A percentile compares a stretch with the other conserved stretches of the same genome.
Evolutionary conservation across 92 coral and sea anemone species (phyloP).

Genomic region (Meandrina meandrites): DNA sequence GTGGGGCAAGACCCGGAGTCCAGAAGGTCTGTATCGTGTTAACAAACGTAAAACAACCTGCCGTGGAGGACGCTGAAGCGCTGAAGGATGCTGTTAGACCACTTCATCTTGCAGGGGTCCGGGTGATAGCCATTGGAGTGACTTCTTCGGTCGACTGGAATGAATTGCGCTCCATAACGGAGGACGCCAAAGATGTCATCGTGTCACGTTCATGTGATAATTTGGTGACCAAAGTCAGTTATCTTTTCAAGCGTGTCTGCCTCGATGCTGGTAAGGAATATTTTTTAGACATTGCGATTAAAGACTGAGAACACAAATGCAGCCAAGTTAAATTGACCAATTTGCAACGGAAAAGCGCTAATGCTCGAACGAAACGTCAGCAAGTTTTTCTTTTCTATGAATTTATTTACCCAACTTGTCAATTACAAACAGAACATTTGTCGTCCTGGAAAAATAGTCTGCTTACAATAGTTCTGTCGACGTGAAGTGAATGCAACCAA

Average conservation of each 20-base stretch:
- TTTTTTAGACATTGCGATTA: neutral
- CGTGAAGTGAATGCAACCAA: no score
- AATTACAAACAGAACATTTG: no score
- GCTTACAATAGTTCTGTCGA: no score
- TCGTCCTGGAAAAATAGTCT: neutral
- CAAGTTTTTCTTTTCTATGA: no score
- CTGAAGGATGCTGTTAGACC: slow-evolving; percentile 38
- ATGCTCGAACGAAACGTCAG: neutral
- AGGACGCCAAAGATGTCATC: slow-evolving; percentile 35
- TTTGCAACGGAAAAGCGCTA: neutral
- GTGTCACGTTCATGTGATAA: slow-evolving; percentile 25
- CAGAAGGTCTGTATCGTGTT: slow-evolving; percentile 35
- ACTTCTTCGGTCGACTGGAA: slow-evolving; percentile 29
- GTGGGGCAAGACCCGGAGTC: slow-evolving; percentile 49
- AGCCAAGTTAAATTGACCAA: neutral
- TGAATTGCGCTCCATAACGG: slow-evolving; percentile 28
- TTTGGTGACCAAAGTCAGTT: slow-evolving; percentile 19
- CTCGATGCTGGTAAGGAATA: slow-evolving; percentile 10
- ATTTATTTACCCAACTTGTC: neutral
- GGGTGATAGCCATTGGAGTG: slow-evolving; percentile 53
- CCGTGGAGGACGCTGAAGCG: neutral
- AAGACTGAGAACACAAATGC: neutral
- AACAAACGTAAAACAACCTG: slow-evolving; percentile 21
- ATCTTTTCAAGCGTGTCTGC: slow-evolving; percentile 34
- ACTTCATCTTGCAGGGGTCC: slow-evolving; percentile 39